phyloP scores from a whole-genome alignment of 2,113 vertebrate species.

The Lota lota region DNA sequence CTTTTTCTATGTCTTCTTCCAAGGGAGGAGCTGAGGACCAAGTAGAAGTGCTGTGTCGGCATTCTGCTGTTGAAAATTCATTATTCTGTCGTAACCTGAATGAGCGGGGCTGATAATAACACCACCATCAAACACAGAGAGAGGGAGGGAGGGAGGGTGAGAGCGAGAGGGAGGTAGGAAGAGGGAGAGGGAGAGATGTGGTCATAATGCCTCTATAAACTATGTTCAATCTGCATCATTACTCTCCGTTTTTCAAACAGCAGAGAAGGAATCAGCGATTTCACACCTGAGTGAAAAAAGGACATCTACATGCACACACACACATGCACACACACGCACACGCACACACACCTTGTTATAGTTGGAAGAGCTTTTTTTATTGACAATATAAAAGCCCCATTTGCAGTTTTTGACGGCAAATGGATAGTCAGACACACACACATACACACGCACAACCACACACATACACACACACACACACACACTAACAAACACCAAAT shows the following conservation, averaged over 20 bases:
- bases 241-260: slow-evolving; percentile 45
- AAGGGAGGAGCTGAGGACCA: not conserved
- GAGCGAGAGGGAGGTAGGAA: slow-evolving; percentile 23
- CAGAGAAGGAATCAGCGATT: slow-evolving; percentile 58
- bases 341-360: slow-evolving; percentile 24
- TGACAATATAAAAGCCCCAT: slow-evolving; percentile 19
- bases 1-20: too few species aligned
- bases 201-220: slow-evolving; percentile 64
- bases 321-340: slow-evolving; percentile 12
- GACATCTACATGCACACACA: slow-evolving; percentile 33
- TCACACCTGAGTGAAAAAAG: slow-evolving; percentile 48
- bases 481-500: not conserved
- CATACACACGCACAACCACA: not conserved
- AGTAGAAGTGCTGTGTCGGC: not conserved
- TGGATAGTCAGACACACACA: slow-evolving; percentile 28
- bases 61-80: not conserved
- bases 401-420: slow-evolving; percentile 23
- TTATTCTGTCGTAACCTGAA: not conserved
- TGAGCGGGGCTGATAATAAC: not conserved
- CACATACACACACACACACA: not conserved
- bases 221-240: slow-evolving; percentile 63
- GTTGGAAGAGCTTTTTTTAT: slow-evolving; percentile 37
- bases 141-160: slow-evolving; percentile 20
- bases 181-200: slow-evolving; percentile 24
- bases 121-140: not conserved